A percentile compares a stretch with the other conserved stretches of the same genome.
phyloP scores from a whole-genome alignment of 2,113 vertebrate genomes.

The Poeciliopsis prolifica region DNA sequence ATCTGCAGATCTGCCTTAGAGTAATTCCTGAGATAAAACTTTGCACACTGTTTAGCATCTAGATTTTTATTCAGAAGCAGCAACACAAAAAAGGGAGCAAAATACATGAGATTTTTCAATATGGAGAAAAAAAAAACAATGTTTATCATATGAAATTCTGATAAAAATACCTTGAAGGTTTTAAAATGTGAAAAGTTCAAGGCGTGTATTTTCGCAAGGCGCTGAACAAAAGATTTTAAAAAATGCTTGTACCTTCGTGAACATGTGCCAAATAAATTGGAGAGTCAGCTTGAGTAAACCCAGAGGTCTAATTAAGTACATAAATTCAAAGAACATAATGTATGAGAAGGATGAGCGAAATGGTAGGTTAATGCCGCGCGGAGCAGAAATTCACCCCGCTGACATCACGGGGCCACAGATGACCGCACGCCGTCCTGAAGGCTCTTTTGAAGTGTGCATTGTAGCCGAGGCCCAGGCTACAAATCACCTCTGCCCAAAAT shows the following conservation, averaged over 20 bases:
- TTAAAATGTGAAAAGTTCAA: not conserved
- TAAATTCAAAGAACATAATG: conserved; percentile 79
- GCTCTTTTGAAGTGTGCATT: conserved; percentile 75
- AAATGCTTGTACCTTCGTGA: conserved; percentile 21
- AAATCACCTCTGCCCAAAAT: conserved; percentile 64
- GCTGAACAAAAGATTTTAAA: conserved; percentile 6
- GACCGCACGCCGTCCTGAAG: conserved; percentile 52
- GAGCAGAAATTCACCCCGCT: conserved; percentile 64
- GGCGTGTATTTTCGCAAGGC: not conserved
- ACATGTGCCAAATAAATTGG: conserved; percentile 61
- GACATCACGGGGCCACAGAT: conserved; percentile 52
- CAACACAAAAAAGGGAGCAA: not conserved
- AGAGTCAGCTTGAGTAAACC: conserved; percentile 58
- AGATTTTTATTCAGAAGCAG: too few species aligned
- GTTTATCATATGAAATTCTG: not conserved
- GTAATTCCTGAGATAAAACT: not conserved
- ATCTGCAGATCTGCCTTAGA: too few species aligned
- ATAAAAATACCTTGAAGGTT: not conserved
- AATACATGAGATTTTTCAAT: not conserved
- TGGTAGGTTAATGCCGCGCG: conserved; percentile 54
- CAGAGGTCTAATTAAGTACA: conserved; percentile 69
- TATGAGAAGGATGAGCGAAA: conserved; percentile 67
- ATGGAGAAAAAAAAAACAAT: not conserved
- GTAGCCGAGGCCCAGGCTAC: conserved; percentile 59
- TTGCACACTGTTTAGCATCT: not conserved